These are phyloP conservation scores for Greenwoodochromis staneri DNA, from an alignment of 2,113 vertebrate genomes.

Conservation along the genomic window DNA sequence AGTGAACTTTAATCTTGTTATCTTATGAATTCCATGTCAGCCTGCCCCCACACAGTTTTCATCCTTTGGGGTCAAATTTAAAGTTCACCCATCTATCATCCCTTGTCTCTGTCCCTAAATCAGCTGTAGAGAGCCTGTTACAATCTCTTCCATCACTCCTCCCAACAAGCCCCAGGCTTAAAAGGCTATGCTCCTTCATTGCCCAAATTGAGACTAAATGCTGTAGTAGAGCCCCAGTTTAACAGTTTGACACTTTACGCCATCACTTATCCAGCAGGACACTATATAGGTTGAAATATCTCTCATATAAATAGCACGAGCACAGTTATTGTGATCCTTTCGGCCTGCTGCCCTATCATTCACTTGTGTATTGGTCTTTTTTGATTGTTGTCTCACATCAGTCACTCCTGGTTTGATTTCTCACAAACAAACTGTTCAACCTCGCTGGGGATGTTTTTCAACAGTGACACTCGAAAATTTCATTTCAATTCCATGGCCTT, in stretches of 20 bases:
- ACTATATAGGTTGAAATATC: background rate
- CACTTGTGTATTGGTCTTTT: background rate
- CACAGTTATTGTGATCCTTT: background rate
- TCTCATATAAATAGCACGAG: background rate
- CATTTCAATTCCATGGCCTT: background rate
- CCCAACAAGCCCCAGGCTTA: slow-evolving; percentile 12
- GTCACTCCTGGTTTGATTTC: background rate
- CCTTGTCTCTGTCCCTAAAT: background rate
- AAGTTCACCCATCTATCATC: slow-evolving; percentile 35
- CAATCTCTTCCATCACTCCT: slow-evolving; percentile 27
- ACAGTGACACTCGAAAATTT: background rate
- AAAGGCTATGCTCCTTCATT: slow-evolving; percentile 7
- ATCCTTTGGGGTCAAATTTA: slow-evolving; percentile 23
- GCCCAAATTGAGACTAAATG: slow-evolving; percentile 35
- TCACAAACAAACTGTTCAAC: background rate
- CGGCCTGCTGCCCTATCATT: background rate
- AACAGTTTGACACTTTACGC: background rate
- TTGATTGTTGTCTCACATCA: background rate
- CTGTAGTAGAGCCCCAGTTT: slow-evolving; percentile 5
- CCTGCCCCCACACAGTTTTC: background rate
- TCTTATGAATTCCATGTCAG: background rate
- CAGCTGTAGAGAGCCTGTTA: slow-evolving; percentile 16
- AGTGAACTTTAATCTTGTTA: slow-evolving; percentile 11
- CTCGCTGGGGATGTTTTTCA: background rate
- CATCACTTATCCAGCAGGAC: background rate